phyloP scores from a whole-genome alignment of 1,140 invertebrate species.

The Myzus persicae region DNA sequence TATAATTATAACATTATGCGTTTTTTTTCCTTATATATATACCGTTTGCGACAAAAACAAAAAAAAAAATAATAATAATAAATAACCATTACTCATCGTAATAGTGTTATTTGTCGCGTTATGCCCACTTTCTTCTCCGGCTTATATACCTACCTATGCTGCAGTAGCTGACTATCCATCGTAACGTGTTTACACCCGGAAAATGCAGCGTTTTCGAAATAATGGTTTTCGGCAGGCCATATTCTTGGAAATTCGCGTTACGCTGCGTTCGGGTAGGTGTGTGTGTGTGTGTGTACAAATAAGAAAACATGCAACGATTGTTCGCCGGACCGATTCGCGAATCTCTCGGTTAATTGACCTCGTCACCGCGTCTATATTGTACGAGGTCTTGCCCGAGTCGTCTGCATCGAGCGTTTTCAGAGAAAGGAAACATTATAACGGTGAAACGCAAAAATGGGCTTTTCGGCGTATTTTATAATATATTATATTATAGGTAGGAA shows the following conservation, averaged over 20 bases:
- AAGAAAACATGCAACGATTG: slow-evolving; percentile 6
- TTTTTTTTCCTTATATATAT: not conserved
- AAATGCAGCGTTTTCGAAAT: not conserved
- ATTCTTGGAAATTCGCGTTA: slow-evolving; percentile 15
- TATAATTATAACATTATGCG: not conserved
- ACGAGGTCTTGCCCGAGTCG: not conserved
- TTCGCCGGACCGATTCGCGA: slow-evolving; percentile 4
- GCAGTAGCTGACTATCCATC: not conserved
- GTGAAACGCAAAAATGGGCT: not conserved
- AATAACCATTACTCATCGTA: not conserved
- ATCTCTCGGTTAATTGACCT: slow-evolving; percentile 29
- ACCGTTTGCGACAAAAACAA: not conserved
- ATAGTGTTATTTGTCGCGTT: slow-evolving; percentile 8
- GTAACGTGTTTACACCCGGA: not conserved
- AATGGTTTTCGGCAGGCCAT: not conserved
- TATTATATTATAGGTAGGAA: not conserved
- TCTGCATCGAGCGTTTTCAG: not conserved
- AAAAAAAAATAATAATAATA: not conserved
- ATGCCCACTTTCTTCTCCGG: not conserved
- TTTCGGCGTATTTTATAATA: not conserved
- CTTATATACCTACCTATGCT: not conserved
- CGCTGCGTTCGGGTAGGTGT: not conserved
- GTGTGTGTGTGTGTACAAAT: not conserved
- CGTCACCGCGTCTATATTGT: not conserved
- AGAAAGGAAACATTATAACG: not conserved